A percentile compares a stretch with the other conserved stretches of the same genome.
Evolutionary conservation across 2,797 vertebrate genomes (phyloP).

Genomic region (Peromyscus eremicus): DNA sequence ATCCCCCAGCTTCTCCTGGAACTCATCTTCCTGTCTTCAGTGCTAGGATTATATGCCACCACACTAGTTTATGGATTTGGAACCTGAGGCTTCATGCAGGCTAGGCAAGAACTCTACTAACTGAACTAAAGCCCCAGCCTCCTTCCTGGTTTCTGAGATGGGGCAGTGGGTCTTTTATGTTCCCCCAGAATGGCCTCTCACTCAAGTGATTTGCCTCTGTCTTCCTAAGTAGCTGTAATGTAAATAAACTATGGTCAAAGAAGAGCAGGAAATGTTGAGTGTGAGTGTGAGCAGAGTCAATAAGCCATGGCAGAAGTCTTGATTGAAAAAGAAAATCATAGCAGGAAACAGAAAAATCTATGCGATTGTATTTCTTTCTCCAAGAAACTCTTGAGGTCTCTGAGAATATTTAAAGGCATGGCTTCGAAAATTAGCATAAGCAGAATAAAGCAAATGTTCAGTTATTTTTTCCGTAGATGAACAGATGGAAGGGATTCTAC

Average conservation of each 20-base stretch:
- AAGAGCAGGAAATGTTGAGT: background rate
- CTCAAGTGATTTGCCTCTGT: background rate
- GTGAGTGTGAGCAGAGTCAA: background rate
- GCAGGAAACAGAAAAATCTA: constrained; percentile 51
- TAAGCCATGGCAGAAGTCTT: background rate
- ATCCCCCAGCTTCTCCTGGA: background rate
- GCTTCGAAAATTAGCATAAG: constrained; percentile 66
- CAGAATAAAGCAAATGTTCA: constrained; percentile 71
- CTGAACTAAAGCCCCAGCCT: background rate
- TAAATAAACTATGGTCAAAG: background rate
- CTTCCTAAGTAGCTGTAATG: background rate
- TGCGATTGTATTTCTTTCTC: constrained; percentile 48
- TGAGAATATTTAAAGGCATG: constrained; percentile 44
- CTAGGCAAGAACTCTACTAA: background rate
- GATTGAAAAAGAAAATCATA: constrained; percentile 53
- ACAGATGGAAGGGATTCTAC: constrained; percentile 75
- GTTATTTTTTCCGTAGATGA: constrained; percentile 70
- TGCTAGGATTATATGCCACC: background rate
- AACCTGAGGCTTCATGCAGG: background rate
- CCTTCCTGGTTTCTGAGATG: background rate
- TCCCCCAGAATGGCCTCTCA: background rate
- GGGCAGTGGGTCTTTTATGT: background rate
- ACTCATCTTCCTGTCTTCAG: background rate
- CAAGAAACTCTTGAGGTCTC: constrained; percentile 61
- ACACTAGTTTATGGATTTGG: background rate